Percentiles rank a stretch among this genome's conserved stretches.
Conservation (phyloP, 92 coral and sea anemone genomes). For the Palythoa grandiflora region DNA sequence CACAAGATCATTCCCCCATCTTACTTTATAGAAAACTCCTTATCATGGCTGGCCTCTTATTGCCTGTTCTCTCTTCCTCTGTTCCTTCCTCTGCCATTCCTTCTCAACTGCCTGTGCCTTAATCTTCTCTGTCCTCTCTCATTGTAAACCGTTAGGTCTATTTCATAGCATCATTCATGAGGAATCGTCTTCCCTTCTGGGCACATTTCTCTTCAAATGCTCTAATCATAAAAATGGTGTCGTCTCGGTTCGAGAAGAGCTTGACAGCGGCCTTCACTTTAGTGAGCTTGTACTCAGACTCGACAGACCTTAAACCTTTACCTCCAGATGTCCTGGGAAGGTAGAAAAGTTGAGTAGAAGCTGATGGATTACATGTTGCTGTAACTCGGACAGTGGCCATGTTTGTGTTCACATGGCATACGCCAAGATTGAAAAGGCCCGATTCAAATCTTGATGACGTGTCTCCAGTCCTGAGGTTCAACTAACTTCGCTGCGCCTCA, state of each 20-base stretch:
- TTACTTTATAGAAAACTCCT: not conserved
- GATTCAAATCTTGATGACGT: too few species aligned
- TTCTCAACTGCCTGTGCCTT: not conserved
- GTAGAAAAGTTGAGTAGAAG: not conserved
- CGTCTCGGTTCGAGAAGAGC: too few species aligned
- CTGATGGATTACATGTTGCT: too few species aligned
- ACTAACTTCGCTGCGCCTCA: too few species aligned
- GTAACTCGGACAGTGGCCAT: not conserved
- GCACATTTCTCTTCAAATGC: not conserved
- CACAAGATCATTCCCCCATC: not conserved
- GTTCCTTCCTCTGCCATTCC: not conserved
- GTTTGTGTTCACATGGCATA: not conserved
- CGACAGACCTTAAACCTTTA: not conserved
- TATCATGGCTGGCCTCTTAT: not conserved
- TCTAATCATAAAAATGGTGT: not conserved
- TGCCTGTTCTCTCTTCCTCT: too few species aligned
- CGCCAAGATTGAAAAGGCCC: not conserved
- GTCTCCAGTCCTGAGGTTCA: too few species aligned
- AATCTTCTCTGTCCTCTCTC: not conserved
- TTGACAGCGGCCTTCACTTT: too few species aligned
- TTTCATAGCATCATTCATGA: not conserved
- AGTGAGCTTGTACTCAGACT: too few species aligned
- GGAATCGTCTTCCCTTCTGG: not conserved
- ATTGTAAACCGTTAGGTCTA: not conserved
- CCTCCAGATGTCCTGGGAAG: not conserved